Conservation (phyloP, 1,140 invertebrate species). For the Harpegnathos saltator region DNA sequence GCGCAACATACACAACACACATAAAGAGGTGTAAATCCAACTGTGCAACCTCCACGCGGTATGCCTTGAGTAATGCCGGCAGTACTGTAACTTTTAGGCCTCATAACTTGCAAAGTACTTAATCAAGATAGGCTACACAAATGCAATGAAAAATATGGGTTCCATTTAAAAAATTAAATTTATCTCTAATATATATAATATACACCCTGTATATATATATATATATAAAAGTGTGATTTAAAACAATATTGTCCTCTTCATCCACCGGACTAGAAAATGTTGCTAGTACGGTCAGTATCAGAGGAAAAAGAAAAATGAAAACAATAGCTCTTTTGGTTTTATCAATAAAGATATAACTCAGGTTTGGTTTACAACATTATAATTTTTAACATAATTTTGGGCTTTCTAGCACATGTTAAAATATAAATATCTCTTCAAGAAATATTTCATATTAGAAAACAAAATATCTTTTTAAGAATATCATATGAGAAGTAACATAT, state of each 20-base stretch:
- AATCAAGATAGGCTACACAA: too few species aligned
- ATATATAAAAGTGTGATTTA: neutral
- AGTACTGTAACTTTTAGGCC: too few species aligned
- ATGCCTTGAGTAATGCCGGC: too few species aligned
- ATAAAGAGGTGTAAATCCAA: too few species aligned
- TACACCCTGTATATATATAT: too few species aligned
- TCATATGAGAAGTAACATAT: neutral
- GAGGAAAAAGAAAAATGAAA: constrained; percentile 79
- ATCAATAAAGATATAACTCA: constrained; percentile 63
- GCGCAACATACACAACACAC: too few species aligned
- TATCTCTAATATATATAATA: too few species aligned
- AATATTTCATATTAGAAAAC: constrained; percentile 6
- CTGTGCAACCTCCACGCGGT: too few species aligned
- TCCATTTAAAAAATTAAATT: too few species aligned
- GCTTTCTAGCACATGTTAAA: too few species aligned
- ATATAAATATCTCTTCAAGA: constrained; percentile 9
- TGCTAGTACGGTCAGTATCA: constrained; percentile 78
- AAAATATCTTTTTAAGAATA: constrained; percentile 15
- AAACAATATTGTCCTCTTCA: constrained; percentile 78
- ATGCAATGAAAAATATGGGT: too few species aligned
- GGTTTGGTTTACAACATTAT: constrained; percentile 72
- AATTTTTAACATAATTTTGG: constrained; percentile 4
- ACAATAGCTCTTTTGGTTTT: constrained; percentile 68
- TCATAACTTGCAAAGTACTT: too few species aligned
- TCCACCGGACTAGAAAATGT: constrained; percentile 76